phyloP scores from a whole-genome alignment of 2,113 vertebrate genomes.

The Calonectris borealis region DNA sequence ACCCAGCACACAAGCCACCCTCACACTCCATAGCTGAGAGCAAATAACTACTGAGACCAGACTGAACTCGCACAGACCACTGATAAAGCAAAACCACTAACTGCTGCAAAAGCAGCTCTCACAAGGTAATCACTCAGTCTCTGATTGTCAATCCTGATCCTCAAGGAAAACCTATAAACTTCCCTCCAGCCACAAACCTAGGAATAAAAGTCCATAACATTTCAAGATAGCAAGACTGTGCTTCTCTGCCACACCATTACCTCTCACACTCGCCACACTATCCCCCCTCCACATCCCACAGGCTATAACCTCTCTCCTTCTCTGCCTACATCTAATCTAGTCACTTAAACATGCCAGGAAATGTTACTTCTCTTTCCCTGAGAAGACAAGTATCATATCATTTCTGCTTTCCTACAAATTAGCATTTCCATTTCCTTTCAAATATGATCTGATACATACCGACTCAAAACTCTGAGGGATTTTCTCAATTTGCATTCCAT shows the following conservation, averaged over 20 bases:
- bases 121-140: neutral
- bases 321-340: neutral
- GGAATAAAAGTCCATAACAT: neutral
- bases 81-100: neutral
- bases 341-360: neutral
- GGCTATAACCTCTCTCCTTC: neutral
- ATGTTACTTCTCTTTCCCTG: neutral
- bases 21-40: neutral
- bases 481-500: neutral
- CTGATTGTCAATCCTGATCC: neutral
- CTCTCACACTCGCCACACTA: neutral
- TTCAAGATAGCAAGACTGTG: neutral
- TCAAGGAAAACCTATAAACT: neutral
- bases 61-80: neutral
- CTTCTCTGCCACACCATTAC: neutral
- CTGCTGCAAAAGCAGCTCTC: neutral
- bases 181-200: neutral
- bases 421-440: neutral
- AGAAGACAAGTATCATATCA: neutral
- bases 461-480: neutral
- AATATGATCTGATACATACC: neutral
- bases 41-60: neutral
- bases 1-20: no score
- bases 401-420: neutral
- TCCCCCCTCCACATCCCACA: neutral